Conservation (phyloP, 2,113 vertebrate genomes). For the Melozone crissalis region DNA sequence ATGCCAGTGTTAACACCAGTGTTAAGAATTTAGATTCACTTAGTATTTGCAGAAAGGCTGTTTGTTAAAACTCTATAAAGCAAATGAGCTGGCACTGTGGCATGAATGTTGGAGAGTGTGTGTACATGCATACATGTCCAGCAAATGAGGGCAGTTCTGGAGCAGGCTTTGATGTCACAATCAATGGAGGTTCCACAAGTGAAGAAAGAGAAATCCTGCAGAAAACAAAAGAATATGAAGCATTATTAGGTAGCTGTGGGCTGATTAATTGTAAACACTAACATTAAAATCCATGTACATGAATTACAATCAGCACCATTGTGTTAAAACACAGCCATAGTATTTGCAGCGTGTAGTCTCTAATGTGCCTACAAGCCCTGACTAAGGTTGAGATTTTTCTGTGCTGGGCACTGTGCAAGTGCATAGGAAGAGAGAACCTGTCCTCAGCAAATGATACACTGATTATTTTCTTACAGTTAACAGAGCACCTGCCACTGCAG, state of each 20-base stretch:
- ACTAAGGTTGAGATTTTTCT: background rate
- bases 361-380: background rate
- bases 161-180: background rate
- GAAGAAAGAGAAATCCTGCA: background rate
- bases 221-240: background rate
- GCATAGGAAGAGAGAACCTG: background rate
- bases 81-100: background rate
- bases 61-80: background rate
- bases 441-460: background rate
- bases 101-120: fast-evolving
- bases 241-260: background rate
- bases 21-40: background rate
- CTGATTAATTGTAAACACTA: background rate
- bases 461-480: background rate
- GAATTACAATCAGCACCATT: background rate
- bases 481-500: background rate
- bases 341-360: background rate
- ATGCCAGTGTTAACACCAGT: background rate
- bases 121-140: fast-evolving
- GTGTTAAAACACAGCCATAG: background rate
- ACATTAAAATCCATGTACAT: background rate
- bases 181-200: background rate
- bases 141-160: background rate
- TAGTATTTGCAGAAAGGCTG: background rate
- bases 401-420: background rate